Conservation (phyloP, 2,888 invertebrate species). For the Cenopis cana region DNA sequence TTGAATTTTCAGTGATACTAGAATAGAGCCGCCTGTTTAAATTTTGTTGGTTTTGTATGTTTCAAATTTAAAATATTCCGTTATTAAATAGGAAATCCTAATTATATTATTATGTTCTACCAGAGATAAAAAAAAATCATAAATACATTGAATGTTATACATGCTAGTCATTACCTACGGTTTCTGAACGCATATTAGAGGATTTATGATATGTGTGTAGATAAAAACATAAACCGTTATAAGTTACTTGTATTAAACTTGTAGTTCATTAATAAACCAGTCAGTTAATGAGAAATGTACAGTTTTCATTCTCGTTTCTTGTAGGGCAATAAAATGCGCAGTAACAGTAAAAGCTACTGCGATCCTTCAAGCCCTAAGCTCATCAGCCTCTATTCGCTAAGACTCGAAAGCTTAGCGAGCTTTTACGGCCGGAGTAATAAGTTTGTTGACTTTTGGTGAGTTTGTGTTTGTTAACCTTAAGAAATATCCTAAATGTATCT, state of each 20-base stretch:
- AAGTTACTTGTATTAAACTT: background rate
- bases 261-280: slow-evolving; percentile 1
- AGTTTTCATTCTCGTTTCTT: slow-evolving; percentile 24
- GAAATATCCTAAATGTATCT: background rate
- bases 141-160: too few species aligned
- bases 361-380: slow-evolving; percentile 36
- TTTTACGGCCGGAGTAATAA: slow-evolving; percentile 36
- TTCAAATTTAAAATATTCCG: too few species aligned
- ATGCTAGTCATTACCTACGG: too few species aligned
- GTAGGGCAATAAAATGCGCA: slow-evolving; percentile 29
- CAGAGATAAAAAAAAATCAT: too few species aligned
- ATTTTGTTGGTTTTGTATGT: too few species aligned
- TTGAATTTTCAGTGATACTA: too few species aligned
- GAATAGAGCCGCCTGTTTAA: too few species aligned
- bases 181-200: too few species aligned
- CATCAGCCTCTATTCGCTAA: slow-evolving; percentile 41
- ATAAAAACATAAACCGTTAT: background rate
- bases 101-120: too few species aligned
- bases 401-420: slow-evolving; percentile 39
- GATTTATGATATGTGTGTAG: too few species aligned
- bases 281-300: slow-evolving; percentile 13
- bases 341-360: slow-evolving; percentile 35
- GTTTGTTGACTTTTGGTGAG: slow-evolving; percentile 30
- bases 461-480: background rate
- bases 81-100: too few species aligned